Conservation (phyloP, 2,888 invertebrate genomes). For the Sarcophaga rosellei region DNA sequence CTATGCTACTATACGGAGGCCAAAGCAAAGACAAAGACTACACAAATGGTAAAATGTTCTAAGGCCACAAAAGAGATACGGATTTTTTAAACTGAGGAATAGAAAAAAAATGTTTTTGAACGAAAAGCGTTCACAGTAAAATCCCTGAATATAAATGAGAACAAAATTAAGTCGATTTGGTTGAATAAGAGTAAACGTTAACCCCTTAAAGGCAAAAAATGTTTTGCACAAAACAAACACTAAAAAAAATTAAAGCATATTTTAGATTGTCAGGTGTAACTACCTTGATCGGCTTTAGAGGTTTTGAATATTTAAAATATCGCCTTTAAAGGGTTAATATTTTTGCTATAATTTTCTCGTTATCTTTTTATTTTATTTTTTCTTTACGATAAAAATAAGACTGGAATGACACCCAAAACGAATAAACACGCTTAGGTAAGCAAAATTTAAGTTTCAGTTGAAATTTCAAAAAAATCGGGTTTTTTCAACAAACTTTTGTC, state of each 20-base stretch:
- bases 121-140: not conserved
- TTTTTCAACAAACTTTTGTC: not conserved
- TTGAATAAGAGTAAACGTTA: constrained; percentile 6
- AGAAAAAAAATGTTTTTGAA: not conserved
- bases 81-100: not conserved
- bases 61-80: constrained; percentile 38
- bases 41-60: constrained; percentile 10
- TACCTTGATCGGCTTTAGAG: too few relatives aligned
- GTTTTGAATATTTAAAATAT: not conserved
- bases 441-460: constrained; percentile 49
- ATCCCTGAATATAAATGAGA: constrained; percentile 55
- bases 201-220: not conserved
- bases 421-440: constrained; percentile 68
- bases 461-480: not conserved
- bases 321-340: constrained; percentile 33
- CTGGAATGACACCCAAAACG: constrained; percentile 63
- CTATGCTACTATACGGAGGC: not conserved
- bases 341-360: constrained; percentile 12
- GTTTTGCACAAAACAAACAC: not conserved
- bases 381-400: constrained; percentile 29
- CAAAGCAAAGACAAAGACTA: constrained; percentile 24
- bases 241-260: too few relatives aligned
- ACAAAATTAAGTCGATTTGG: constrained; percentile 30
- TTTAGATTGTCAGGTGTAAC: too few relatives aligned
- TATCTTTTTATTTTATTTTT: constrained; percentile 2